These are phyloP conservation scores for Notechis scutatus DNA, from an alignment of 2,113 vertebrate genomes.

Conservation along the genomic window DNA sequence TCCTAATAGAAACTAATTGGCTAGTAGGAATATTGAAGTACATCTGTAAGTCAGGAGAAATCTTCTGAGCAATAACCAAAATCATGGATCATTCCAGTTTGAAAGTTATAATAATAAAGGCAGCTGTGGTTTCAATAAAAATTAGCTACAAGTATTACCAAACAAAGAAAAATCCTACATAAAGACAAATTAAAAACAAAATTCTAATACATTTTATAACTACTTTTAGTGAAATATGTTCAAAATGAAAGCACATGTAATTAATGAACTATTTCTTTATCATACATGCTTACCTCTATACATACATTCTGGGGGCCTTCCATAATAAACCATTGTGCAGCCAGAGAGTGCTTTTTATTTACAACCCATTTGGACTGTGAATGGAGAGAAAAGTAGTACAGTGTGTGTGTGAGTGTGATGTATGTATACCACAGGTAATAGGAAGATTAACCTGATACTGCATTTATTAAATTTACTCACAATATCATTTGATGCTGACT, in stretches of 20 bases:
- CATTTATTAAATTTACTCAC: not conserved
- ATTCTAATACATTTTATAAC: not conserved
- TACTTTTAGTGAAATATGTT: not conserved
- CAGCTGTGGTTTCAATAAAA: not conserved
- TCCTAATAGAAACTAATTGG: slow-evolving; percentile 46
- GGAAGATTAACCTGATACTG: not conserved
- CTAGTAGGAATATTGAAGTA: slow-evolving; percentile 42
- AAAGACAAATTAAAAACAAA: not conserved
- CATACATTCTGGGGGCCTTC: not conserved
- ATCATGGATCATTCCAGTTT: not conserved
- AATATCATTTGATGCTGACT: not conserved
- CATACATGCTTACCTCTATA: not conserved
- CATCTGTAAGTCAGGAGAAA: not conserved
- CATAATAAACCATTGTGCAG: not conserved
- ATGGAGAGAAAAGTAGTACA: not conserved
- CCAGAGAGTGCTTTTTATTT: not conserved
- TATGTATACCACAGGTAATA: not conserved
- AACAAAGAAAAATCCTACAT: not conserved
- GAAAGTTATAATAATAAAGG: not conserved
- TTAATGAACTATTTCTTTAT: not conserved
- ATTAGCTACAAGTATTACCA: not conserved
- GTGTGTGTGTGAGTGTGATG: not conserved
- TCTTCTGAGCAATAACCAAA: not conserved
- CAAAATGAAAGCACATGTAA: not conserved
- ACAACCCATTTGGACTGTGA: not conserved